These are phyloP conservation scores for Troides helena DNA, from an alignment of 2,888 invertebrate species.

Conservation along the genomic window DNA sequence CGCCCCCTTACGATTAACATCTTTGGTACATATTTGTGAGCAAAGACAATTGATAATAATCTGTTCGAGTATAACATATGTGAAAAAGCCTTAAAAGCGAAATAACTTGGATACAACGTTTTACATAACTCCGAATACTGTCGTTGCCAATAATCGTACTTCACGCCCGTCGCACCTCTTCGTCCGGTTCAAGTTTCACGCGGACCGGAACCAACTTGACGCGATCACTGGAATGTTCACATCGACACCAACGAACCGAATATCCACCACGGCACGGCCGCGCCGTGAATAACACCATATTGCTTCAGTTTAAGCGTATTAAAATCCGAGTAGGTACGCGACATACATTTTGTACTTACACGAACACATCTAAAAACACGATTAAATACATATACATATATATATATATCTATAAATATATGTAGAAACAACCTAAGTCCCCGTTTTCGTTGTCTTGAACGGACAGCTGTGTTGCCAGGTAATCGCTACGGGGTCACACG, in stretches of 20 bases:
- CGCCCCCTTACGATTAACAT: conserved; percentile 41
- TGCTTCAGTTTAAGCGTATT: conserved; percentile 71
- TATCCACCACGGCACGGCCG: conserved; percentile 45
- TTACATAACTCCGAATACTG: conserved; percentile 55
- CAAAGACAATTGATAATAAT: conserved; percentile 61
- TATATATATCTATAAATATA: conserved; percentile 32
- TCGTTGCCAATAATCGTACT: conserved; percentile 45
- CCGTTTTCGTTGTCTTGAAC: conserved; percentile 75
- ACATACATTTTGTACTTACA: conserved; percentile 74
- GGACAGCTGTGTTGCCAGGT: conserved; percentile 64
- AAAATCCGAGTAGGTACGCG: conserved; percentile 65
- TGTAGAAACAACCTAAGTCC: conserved; percentile 70
- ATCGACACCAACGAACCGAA: conserved; percentile 43
- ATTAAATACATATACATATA: conserved; percentile 47
- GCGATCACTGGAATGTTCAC: conserved; percentile 70
- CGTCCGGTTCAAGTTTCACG: conserved; percentile 27
- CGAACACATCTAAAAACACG: conserved; percentile 62
- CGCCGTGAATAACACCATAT: conserved; percentile 57
- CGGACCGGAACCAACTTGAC: conserved; percentile 36
- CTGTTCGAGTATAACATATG: conserved; percentile 47
- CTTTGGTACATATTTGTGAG: conserved; percentile 79
- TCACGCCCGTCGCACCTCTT: conserved; percentile 32
- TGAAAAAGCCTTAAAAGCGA: conserved; percentile 51
- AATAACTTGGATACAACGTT: conserved; percentile 46
- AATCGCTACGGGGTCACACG: conserved; percentile 59